Percentiles rank a stretch among this genome's conserved stretches.
Evolutionary conservation across 2,888 invertebrate species (phyloP).

Genomic region (Xestoiulus laeticollis): DNA sequence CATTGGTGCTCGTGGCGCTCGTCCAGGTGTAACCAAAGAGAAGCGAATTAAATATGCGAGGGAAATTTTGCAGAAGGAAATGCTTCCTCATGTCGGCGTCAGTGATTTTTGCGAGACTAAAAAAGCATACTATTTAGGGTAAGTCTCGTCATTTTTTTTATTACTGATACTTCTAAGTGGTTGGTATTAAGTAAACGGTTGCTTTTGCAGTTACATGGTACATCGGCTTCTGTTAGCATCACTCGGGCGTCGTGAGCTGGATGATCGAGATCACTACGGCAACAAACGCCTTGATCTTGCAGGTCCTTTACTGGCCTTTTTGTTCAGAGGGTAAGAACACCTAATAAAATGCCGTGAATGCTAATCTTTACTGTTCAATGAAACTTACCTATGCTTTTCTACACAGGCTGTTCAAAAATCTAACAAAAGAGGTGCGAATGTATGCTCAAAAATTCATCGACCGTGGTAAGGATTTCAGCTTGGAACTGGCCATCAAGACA

Average conservation of each 20-base stretch:
- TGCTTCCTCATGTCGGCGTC: conserved; percentile 99
- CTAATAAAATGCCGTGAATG: background rate
- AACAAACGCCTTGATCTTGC: conserved; percentile 98
- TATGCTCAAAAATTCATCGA: conserved; percentile 99
- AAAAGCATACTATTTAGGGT: conserved; percentile 83
- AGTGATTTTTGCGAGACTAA: conserved; percentile 99
- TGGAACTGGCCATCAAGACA: conserved; percentile 95
- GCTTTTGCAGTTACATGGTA: conserved; percentile 85
- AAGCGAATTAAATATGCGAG: conserved; percentile 99
- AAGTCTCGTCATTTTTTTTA: background rate
- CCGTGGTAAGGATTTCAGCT: conserved; percentile 97
- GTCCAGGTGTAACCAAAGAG: conserved; percentile 98
- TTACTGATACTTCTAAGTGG: background rate
- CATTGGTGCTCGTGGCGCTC: conserved; percentile 96
- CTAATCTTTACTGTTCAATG: background rate
- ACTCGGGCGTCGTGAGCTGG: conserved; percentile 88
- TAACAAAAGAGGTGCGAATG: conserved; percentile 97
- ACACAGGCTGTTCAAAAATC: conserved; percentile 83
- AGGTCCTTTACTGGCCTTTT: conserved; percentile 94
- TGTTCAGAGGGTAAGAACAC: conserved; percentile 82
- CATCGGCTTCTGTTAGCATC: conserved; percentile 94
- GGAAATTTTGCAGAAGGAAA: conserved; percentile 99
- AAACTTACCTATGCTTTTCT: conserved; percentile 34
- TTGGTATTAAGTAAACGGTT: background rate
- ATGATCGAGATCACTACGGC: conserved; percentile 99